These are phyloP conservation scores for Listrodromus nycthemerus DNA, from an alignment of 2,888 invertebrate genomes.

Conservation along the genomic window DNA sequence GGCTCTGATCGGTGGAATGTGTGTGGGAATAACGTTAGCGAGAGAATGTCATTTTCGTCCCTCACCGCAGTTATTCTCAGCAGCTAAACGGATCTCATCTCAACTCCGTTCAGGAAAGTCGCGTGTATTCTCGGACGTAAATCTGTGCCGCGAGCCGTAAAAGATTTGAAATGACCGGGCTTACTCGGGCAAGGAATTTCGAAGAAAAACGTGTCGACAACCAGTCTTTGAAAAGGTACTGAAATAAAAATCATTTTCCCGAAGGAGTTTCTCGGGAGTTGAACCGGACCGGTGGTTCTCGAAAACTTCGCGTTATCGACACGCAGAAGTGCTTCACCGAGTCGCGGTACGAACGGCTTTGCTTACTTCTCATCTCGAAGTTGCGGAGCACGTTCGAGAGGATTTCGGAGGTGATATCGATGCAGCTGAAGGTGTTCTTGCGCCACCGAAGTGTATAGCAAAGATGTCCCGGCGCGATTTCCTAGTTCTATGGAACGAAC, in stretches of 20 bases:
- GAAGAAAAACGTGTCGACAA: background rate
- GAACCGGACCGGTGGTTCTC: background rate
- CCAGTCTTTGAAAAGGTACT: background rate
- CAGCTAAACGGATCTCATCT: background rate
- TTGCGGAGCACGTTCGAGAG: slow-evolving; percentile 28
- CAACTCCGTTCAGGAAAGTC: slow-evolving; percentile 21
- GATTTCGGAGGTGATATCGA: slow-evolving; percentile 9
- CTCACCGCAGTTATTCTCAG: background rate
- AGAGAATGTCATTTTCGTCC: background rate
- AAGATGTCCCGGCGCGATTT: background rate
- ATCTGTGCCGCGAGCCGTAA: background rate
- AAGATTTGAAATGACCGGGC: background rate
- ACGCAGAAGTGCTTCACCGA: slow-evolving; percentile 2
- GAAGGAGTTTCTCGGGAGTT: background rate
- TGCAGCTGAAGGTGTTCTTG: background rate
- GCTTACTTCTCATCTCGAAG: slow-evolving; percentile 21
- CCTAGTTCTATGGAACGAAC: background rate
- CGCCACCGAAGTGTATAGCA: background rate
- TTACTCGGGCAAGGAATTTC: background rate
- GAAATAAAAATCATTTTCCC: slow-evolving; percentile 10
- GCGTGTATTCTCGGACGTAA: background rate
- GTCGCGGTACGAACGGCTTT: slow-evolving; percentile 4
- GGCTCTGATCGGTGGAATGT: background rate
- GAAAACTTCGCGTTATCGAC: background rate
- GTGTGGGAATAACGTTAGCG: background rate